Base-by-base conservation (phyloP, 2,888 invertebrate genomes). In the Anoplius nigerrimus region DNA sequence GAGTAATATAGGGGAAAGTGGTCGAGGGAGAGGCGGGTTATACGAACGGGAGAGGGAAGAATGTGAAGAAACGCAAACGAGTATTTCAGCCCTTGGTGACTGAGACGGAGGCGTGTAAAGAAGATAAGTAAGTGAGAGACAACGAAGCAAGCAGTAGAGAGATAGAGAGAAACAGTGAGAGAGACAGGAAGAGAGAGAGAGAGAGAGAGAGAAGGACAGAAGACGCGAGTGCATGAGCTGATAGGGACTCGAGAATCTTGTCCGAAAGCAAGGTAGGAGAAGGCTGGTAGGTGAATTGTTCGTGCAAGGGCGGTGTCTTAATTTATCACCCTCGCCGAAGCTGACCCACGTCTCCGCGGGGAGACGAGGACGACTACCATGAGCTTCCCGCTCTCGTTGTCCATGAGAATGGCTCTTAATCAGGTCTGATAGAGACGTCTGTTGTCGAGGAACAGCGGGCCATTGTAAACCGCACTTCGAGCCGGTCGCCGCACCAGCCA, bases 311-410 rank as follows among this genome's bases (percentile, higher is more conserved):
- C 60, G 79, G 74, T 78, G 76, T 75, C 79, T 84, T 82, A 85
- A 85, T 85, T 85, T 85, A 85, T 84, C 81, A 84, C 81, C 74
- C 68, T 55, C 54, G 57, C 66, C 59, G 53, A n/a, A 63, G 64
- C 55, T 75, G 76, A 78, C 76, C 79, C 74, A 64, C 73, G 78
- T 74, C 78, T 79, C 65, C 71, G 13, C 54, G 18, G 71, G 56
- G 60, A 74, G 64, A 72, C 72, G 67, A 69, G 68, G 69, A n/a
- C n/a, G n/a, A n/a, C n/a, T n/a, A n/a, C 71, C 62, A 4, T 16
- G 43, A 6, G 11, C 63, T 11, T 27, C 51, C 62, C 43, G 24
- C 52, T 24, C 46, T 55, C 42, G 55, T 66, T 66, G 68, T 62
- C 69, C 72, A 53, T 43, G 62, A 76, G 76, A 74, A 76, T 71